Conservation (phyloP, 2,797 vertebrate species). For the Scyliorhinus canicula region DNA sequence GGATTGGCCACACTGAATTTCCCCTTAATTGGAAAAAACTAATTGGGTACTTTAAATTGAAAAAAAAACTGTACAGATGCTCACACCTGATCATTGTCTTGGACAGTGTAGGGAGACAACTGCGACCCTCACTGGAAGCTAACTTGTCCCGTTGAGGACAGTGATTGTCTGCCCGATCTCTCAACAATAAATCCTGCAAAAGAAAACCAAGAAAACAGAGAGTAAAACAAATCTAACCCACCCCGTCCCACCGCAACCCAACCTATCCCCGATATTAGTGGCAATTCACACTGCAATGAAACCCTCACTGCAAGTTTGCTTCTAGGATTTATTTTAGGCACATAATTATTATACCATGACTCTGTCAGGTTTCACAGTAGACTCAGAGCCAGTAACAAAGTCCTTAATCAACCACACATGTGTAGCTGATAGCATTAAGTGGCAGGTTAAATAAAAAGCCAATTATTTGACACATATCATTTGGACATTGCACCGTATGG, state of each 20-base stretch:
- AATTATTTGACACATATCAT: background rate
- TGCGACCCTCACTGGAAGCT: background rate
- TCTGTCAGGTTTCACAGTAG: constrained; percentile 10
- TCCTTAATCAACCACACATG: background rate
- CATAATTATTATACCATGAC: background rate
- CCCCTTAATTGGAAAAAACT: no score
- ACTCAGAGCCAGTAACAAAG: background rate
- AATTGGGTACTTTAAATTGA: no score
- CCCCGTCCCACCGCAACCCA: background rate
- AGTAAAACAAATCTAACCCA: no score
- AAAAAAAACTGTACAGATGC: no score
- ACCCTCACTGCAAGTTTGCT: background rate
- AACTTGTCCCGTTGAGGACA: background rate
- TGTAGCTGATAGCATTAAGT: constrained; percentile 16
- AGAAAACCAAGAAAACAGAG: background rate
- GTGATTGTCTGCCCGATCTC: background rate
- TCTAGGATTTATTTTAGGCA: background rate
- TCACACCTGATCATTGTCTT: background rate
- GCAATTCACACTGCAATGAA: background rate
- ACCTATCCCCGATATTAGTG: background rate
- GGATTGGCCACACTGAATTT: no score
- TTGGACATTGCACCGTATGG: background rate
- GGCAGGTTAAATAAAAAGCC: background rate
- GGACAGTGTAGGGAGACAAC: background rate
- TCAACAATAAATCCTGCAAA: background rate